Percentiles rank a stretch among this genome's conserved stretches.
Conservation (phyloP, 2,888 invertebrate species). For the Drosophila rubida region DNA sequence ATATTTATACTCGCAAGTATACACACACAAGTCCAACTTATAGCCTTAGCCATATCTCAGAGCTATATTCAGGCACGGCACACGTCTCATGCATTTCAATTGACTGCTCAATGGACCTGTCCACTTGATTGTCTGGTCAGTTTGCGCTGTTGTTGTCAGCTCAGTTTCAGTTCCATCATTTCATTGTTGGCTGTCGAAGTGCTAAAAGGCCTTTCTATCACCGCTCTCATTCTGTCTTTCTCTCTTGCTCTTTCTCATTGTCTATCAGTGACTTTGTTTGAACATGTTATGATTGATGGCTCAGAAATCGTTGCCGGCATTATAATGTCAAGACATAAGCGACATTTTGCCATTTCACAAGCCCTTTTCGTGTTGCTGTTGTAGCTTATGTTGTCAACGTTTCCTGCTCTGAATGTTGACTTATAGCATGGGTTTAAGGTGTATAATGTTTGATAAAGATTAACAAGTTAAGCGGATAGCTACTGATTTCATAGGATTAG, state of each 20-base stretch:
- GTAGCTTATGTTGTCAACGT: conserved; percentile 12
- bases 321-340: conserved; percentile 26
- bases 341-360: conserved; percentile 25
- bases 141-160: conserved; percentile 33
- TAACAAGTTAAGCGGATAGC: no score
- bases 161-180: conserved; percentile 28
- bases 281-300: conserved; percentile 60
- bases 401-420: not conserved
- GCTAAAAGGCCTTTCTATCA: conserved; percentile 47
- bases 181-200: conserved; percentile 43
- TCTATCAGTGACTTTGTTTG: conserved; percentile 28
- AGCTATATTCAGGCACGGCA: conserved; percentile 10
- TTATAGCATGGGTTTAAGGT: not conserved
- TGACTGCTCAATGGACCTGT: conserved; percentile 50
- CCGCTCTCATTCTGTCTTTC: conserved; percentile 6
- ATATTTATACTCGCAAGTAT: not conserved
- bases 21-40: not conserved
- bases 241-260: not conserved
- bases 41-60: conserved; percentile 9
- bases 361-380: conserved; percentile 14
- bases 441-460: no score
- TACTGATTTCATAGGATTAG: no score
- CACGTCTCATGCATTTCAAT: conserved; percentile 55
- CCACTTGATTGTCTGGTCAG: conserved; percentile 32
- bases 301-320: conserved; percentile 38